Evolutionary conservation across 2,888 invertebrate species (phyloP), one percentile per base, ranked within the genome.

Genomic region (Aleiodes testaceus): DNA sequence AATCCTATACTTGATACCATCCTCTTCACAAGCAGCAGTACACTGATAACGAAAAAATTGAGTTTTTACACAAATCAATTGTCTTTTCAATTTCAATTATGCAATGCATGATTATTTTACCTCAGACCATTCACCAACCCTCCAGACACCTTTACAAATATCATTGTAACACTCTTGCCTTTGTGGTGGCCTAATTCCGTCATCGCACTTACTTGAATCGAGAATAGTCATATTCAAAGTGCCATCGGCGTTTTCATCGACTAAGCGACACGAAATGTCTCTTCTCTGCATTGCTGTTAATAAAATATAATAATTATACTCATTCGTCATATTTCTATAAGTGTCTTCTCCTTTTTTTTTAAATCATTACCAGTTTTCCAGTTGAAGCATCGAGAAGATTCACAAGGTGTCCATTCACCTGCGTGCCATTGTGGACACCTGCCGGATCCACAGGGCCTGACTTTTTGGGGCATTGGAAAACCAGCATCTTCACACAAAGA

Each of bases 111-210:
- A n/a, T 50, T 12, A 42, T 45, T 86, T 88, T 88, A 97, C 97
- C 92, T 95, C 93, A 49, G 96, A 96, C 98, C 98, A 98, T 70
- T 95, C 92, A 7, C 96, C 96, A 3, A 95, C 93, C 73, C 93
- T 92, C 98, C 98, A 99, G 65, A 93, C 92, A 0, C 97, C 95
- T 81, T 92, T 93, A 89, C 97, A 98, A n/a, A 92, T 92, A 76
- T 93, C 91, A 82, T 92, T 94, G 81, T 92, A 91, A 83, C 97
- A 97, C 82, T 96, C 93, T 83, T 93, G 93, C 36, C 92, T 91
- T 79, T 93, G 92, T 65, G 92, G 90, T 0, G 98, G 98, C 80
- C 91, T 92, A 42, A 91, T 90, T 74, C 91, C 89, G 77, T 92
- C 91, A 80, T 94, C 92, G 85, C 97, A 98, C 72, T 91, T 89